A percentile compares a stretch with the other conserved stretches of the same genome.
These are phyloP conservation scores for Collichthys lucidus DNA, from an alignment of 2,113 vertebrate species.

Conservation along the genomic window DNA sequence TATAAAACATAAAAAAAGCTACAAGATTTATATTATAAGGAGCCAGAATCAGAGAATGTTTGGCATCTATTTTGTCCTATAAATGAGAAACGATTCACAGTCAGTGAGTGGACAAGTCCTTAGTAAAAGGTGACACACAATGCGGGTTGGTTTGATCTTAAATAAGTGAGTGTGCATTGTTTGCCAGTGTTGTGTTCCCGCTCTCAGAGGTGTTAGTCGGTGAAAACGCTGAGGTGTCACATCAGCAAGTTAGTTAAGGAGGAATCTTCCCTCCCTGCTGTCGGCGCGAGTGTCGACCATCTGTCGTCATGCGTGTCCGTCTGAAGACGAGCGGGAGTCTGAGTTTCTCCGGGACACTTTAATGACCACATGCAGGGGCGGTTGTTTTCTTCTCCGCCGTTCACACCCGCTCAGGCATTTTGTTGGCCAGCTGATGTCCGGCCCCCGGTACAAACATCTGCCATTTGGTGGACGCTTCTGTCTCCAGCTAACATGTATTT, in stretches of 20 bases:
- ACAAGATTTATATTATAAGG: neutral
- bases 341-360: neutral
- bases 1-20: neutral
- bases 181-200: neutral
- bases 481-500: neutral
- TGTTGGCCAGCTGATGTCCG: constrained; percentile 1
- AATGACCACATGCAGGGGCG: constrained; percentile 32
- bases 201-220: neutral
- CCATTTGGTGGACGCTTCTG: constrained; percentile 18
- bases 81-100: neutral
- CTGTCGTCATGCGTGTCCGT: constrained; percentile 21
- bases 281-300: constrained; percentile 19
- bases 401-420: constrained; percentile 47
- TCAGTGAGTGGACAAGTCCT: neutral
- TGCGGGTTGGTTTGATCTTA: neutral
- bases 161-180: neutral
- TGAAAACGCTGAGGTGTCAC: neutral
- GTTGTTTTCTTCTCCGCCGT: constrained; percentile 39
- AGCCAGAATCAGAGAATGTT: neutral
- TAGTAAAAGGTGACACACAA: neutral
- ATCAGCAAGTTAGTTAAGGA: constrained; percentile 15
- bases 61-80: neutral
- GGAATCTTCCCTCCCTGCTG: constrained; percentile 41
- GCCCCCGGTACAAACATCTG: neutral
- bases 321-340: constrained; percentile 20